These are phyloP conservation scores for Coendou prehensilis DNA, from an alignment of 2,797 vertebrate species.

Conservation along the genomic window DNA sequence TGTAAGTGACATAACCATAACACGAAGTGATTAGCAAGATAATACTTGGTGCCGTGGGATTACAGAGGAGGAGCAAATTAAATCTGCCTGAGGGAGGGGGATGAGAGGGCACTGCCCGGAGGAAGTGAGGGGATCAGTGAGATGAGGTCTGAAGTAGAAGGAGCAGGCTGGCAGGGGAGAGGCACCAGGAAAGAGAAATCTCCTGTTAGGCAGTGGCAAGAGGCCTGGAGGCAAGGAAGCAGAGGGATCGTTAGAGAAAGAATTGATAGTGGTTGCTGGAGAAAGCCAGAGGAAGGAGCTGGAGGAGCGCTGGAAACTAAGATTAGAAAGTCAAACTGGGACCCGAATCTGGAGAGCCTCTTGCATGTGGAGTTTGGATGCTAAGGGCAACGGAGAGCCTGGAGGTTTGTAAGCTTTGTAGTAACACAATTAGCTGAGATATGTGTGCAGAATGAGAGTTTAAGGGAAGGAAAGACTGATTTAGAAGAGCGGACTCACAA, in stretches of 20 bases:
- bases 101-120: neutral
- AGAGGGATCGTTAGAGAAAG: neutral
- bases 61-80: conserved; percentile 28
- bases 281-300: neutral
- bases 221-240: neutral
- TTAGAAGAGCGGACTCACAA: neutral
- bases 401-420: neutral
- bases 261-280: neutral
- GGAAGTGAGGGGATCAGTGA: neutral
- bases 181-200: neutral
- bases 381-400: neutral
- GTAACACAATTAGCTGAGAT: neutral
- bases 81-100: conserved; percentile 35
- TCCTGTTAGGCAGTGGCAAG: fast-evolving
- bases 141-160: neutral
- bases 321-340: neutral
- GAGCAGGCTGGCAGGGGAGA: neutral
- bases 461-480: neutral
- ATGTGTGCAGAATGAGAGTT: neutral
- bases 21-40: neutral
- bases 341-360: neutral
- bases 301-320: neutral
- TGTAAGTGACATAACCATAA: neutral
- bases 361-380: neutral
- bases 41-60: fast-evolving